These are phyloP conservation scores for Indicator indicator DNA, from an alignment of 2,113 vertebrate species.

Conservation along the genomic window DNA sequence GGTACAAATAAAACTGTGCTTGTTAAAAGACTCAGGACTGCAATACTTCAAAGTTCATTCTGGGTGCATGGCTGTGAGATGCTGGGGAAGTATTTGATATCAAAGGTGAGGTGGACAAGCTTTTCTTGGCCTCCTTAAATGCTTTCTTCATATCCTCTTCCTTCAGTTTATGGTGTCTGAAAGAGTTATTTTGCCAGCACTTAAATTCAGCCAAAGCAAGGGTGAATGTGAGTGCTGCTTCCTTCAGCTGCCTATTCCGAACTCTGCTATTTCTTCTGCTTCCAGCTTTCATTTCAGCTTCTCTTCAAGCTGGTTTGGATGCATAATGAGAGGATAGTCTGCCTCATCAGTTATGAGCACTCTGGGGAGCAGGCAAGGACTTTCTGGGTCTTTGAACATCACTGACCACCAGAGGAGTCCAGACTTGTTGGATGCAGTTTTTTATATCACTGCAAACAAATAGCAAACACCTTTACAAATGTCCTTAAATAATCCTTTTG, in stretches of 20 bases:
- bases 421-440: not conserved
- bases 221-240: not conserved
- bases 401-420: not conserved
- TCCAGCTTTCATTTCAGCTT: not conserved
- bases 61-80: not conserved
- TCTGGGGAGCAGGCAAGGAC: not conserved
- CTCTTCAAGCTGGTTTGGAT: not conserved
- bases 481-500: not conserved
- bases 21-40: not conserved
- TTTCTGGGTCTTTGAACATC: not conserved
- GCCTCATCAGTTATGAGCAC: not conserved
- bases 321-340: not conserved
- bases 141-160: not conserved
- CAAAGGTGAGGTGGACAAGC: not conserved
- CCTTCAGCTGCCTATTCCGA: not conserved
- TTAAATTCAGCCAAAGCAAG: not conserved
- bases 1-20: not conserved
- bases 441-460: not conserved
- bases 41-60: not conserved
- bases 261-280: not conserved
- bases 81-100: not conserved
- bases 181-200: not conserved
- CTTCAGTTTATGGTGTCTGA: not conserved
- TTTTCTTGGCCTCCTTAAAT: not conserved
- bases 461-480: not conserved